Conservation (phyloP, 2,113 vertebrate species). For the Chascanopsetta lugubris region DNA sequence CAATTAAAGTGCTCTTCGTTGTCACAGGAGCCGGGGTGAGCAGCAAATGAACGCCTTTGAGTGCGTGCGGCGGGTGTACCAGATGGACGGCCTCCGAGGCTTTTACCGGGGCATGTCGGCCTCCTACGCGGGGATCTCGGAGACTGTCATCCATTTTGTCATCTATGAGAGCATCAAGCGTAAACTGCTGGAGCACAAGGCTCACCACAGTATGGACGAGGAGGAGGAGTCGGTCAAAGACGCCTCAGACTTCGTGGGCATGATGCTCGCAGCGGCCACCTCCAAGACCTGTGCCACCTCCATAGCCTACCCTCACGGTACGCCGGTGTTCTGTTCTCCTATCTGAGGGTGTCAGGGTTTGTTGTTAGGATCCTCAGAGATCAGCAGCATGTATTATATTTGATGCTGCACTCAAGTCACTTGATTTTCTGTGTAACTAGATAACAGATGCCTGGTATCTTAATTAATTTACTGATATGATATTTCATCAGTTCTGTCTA, state of each 20-base stretch:
- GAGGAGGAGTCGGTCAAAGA: slow-evolving; percentile 90
- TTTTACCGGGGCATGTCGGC: slow-evolving; percentile 99
- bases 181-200: slow-evolving; percentile 87
- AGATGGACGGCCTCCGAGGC: slow-evolving; percentile 89
- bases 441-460: too few relatives aligned
- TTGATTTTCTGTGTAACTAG: too few relatives aligned
- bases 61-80: slow-evolving; percentile 93
- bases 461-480: too few relatives aligned
- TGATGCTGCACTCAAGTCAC: too few relatives aligned
- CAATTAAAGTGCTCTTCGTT: background rate
- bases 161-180: slow-evolving; percentile 99
- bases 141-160: slow-evolving; percentile 99
- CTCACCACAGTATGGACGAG: slow-evolving; percentile 84
- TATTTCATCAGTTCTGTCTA: background rate
- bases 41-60: slow-evolving; percentile 92
- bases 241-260: slow-evolving; percentile 94
- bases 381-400: too few relatives aligned
- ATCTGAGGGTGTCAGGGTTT: too few relatives aligned
- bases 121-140: slow-evolving; percentile 98
- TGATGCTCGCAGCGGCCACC: slow-evolving; percentile 98
- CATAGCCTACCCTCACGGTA: slow-evolving; percentile 97
- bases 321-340: slow-evolving; percentile 19
- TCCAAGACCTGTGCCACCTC: slow-evolving; percentile 97
- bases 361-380: too few relatives aligned
- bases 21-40: slow-evolving; percentile 89